Evolutionary conservation across 2,797 vertebrate species (phyloP), one percentile per base, ranked within the genome.

Genomic region (Chromobotia macracanthus): DNA sequence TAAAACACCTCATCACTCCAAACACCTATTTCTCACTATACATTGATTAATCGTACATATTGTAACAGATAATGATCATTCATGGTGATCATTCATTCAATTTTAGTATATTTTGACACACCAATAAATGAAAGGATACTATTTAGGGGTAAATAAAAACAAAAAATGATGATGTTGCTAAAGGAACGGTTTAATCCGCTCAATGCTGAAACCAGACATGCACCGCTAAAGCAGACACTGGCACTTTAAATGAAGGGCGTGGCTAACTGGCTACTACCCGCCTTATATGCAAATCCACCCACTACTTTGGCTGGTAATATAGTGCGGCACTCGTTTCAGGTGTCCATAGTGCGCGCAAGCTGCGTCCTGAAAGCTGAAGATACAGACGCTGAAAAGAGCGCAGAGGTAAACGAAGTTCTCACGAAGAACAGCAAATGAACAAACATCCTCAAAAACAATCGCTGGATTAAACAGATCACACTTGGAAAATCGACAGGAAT

Each of bases 211-310:
- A 11, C 11, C 63, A 53, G 19, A n/a, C 55, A 5, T 66, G 31
- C 23, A 55, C 53, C 23, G 10, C 38, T 48, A n/a, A 1, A 18
- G 11, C 16, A 16, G 21, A 75, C 0, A 5, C 87, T 92, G 92
- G 74, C 1, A 69, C 92, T 94, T 94, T 94, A 94, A 94, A 44
- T 0, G 3, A 72, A 0, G 10, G 93, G 93, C 90, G 93, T 87
- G 91, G 88, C 85, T 86, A 79, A 5, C 0, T 63, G 87, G 89
- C 85, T 89, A 92, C 86, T 75, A 66, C 86, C 88, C 89, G 88
- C 91, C 92, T 78, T 44, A 85, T 89, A 91, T 92, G 90, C 87
- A 90, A 90, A 93, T 73, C 4, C 80, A 64, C 71, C 84, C 82
- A 51, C 75, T 75, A 77, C 66, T 86, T 80, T 82, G 68, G 63